These are phyloP conservation scores for Sylvilagus bachmani DNA, from an alignment of 2,113 vertebrate genomes.

Conservation along the genomic window DNA sequence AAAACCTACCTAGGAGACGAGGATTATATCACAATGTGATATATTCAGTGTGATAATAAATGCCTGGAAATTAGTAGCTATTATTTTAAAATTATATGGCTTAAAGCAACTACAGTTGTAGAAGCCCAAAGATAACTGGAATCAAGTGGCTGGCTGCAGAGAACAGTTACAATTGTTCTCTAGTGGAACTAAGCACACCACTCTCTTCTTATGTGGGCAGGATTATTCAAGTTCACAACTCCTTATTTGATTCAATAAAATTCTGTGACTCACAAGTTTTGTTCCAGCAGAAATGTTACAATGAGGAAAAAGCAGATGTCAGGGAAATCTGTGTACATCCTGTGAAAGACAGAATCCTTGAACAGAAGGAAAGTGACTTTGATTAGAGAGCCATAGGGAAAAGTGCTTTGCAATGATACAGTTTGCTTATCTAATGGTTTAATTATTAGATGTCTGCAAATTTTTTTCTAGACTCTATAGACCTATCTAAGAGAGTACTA, in stretches of 20 bases:
- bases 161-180: neutral
- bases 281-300: neutral
- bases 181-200: neutral
- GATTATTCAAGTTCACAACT: neutral
- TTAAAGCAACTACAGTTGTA: neutral
- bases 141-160: neutral
- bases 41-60: neutral
- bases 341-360: neutral
- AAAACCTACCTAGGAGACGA: neutral
- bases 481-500: neutral
- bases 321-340: neutral
- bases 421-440: neutral
- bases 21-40: neutral
- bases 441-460: neutral
- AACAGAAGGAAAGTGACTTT: conserved; percentile 50
- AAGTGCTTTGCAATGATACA: neutral
- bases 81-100: neutral
- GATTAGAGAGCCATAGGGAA: neutral
- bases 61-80: neutral
- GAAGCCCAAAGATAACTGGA: neutral
- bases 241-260: conserved; percentile 3
- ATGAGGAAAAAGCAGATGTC: conserved; percentile 35
- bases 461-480: neutral
- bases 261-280: conserved; percentile 12
- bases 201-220: neutral